phyloP scores from a whole-genome alignment of 2,888 invertebrate genomes.

The Arrhopalites spinosus region DNA sequence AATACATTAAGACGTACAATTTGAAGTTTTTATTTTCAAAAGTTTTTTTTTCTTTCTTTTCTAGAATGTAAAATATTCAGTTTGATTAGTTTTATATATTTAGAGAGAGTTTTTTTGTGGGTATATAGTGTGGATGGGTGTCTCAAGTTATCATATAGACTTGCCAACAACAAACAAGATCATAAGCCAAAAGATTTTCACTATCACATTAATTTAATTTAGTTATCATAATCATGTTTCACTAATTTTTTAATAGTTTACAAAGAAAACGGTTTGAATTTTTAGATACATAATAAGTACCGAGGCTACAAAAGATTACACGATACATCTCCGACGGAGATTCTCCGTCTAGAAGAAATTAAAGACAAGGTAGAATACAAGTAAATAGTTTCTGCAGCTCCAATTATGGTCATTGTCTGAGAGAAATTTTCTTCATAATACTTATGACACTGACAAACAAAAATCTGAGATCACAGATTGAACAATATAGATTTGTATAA shows the following conservation, averaged over 20 bases:
- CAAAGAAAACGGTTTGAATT: background rate
- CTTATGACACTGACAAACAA: background rate
- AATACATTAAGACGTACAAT: slow-evolving; percentile 10
- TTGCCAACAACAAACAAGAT: too few species aligned
- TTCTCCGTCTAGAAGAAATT: background rate
- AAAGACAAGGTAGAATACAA: too few species aligned
- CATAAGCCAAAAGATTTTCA: background rate
- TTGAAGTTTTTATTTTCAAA: background rate
- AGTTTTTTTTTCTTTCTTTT: background rate
- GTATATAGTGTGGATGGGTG: too few species aligned
- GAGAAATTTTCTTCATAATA: background rate
- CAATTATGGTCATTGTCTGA: too few species aligned
- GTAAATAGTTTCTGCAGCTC: too few species aligned
- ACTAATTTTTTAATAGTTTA: background rate
- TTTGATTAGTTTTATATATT: background rate
- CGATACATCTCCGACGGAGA: background rate
- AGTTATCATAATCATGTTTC: background rate
- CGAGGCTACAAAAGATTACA: background rate
- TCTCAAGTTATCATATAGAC: too few species aligned
- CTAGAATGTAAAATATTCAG: background rate
- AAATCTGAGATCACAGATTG: slow-evolving; percentile 2
- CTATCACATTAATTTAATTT: background rate
- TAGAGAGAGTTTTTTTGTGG: background rate
- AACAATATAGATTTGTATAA: background rate
- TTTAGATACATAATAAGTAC: background rate